A percentile compares a stretch with the other conserved stretches of the same genome.
Evolutionary conservation across 2,113 vertebrate species (phyloP).

Genomic region (Python bivittatus): DNA sequence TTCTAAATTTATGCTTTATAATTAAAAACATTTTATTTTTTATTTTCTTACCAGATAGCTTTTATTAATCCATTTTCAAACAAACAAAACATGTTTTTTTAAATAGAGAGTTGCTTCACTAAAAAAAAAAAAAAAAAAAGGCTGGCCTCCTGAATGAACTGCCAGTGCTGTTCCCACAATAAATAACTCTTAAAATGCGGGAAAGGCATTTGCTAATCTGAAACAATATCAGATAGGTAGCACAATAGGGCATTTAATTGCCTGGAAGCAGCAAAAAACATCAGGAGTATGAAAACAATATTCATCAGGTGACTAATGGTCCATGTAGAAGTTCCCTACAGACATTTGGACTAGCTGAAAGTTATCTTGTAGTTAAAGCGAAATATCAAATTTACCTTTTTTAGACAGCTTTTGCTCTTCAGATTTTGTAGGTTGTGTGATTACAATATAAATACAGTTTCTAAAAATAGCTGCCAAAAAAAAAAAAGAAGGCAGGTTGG

Average conservation of each 20-base stretch:
- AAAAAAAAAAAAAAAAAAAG: constrained; percentile 67
- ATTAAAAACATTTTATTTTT: constrained; percentile 68
- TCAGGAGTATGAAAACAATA: constrained; percentile 75
- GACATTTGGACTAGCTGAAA: constrained; percentile 46
- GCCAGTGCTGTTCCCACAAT: constrained; percentile 73
- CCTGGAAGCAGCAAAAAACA: constrained; percentile 75
- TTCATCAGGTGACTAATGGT: constrained; percentile 69
- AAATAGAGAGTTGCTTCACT: constrained; percentile 38
- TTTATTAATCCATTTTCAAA: constrained; percentile 21
- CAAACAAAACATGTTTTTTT: neutral
- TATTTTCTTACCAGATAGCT: constrained; percentile 50
- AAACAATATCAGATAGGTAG: constrained; percentile 74
- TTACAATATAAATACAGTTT: neutral
- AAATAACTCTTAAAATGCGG: constrained; percentile 78
- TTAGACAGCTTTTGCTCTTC: neutral
- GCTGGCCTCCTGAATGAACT: constrained; percentile 73
- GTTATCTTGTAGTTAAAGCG: constrained; percentile 4
- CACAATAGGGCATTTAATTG: constrained; percentile 70
- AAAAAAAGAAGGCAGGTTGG: neutral
- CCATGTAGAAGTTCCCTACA: constrained; percentile 60
- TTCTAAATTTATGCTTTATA: constrained; percentile 63
- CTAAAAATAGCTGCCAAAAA: neutral
- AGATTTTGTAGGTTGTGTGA: neutral
- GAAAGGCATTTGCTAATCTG: constrained; percentile 73
- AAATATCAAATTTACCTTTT: neutral